These are phyloP conservation scores for Chloropsis hardwickii DNA, from an alignment of 2,113 vertebrate species.

Conservation along the genomic window DNA sequence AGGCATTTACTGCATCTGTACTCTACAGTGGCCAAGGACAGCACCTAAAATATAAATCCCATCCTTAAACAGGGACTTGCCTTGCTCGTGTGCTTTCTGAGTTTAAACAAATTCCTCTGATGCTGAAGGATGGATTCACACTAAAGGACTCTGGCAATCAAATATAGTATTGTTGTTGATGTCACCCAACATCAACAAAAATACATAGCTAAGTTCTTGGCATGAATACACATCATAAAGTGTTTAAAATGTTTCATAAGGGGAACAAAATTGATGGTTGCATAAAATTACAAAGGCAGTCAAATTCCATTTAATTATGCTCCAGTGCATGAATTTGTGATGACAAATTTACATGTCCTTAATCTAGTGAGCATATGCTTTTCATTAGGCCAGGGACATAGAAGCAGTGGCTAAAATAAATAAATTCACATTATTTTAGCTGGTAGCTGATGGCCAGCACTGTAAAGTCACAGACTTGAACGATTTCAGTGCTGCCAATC, in stretches of 20 bases:
- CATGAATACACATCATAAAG: neutral
- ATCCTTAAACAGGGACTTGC: neutral
- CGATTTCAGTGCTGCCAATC: neutral
- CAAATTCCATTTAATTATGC: neutral
- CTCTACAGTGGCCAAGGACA: neutral
- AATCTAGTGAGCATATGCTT: neutral
- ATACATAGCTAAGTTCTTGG: neutral
- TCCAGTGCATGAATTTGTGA: neutral
- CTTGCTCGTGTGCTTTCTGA: neutral
- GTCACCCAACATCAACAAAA: neutral
- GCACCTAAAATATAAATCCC: neutral
- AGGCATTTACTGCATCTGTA: neutral
- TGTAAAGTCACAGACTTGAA: neutral
- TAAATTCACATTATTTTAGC: neutral
- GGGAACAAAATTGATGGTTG: neutral
- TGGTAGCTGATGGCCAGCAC: neutral
- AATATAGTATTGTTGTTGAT: neutral
- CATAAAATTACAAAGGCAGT: neutral
- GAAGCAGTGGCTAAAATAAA: neutral
- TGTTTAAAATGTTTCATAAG: neutral
- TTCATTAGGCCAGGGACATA: neutral
- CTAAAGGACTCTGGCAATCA: neutral
- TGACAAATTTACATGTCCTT: neutral
- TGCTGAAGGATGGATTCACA: neutral
- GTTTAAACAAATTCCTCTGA: neutral